Evolutionary conservation across 1,140 invertebrate species (phyloP).

Genomic region (Drosophila nikananu): DNA sequence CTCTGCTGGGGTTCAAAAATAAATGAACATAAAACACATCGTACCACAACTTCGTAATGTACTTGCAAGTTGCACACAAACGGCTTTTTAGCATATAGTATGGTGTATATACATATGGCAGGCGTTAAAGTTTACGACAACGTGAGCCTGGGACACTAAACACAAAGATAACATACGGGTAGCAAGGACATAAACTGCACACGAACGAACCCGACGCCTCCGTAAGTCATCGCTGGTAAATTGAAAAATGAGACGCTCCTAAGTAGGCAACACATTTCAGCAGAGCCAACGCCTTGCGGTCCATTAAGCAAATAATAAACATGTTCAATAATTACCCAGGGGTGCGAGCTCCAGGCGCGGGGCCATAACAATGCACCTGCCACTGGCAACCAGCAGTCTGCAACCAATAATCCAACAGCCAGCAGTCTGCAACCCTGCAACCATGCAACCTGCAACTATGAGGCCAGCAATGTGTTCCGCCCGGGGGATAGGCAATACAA

Average conservation of each 20-base stretch:
- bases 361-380: slow-evolving; percentile 54
- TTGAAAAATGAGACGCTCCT: slow-evolving; percentile 39
- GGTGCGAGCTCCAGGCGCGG: slow-evolving; percentile 30
- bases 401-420: neutral
- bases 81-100: slow-evolving; percentile 48
- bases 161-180: slow-evolving; percentile 33
- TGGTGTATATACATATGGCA: neutral
- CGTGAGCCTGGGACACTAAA: slow-evolving; percentile 41
- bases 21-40: slow-evolving; percentile 60
- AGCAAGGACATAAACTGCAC: slow-evolving; percentile 25
- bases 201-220: neutral
- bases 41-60: slow-evolving; percentile 38
- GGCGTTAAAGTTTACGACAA: slow-evolving; percentile 58
- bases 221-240: slow-evolving; percentile 27
- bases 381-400: slow-evolving; percentile 6
- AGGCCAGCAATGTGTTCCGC: slow-evolving; percentile 20
- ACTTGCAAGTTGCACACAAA: slow-evolving; percentile 26
- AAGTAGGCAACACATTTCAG: slow-evolving; percentile 38
- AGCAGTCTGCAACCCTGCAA: slow-evolving; percentile 4
- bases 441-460: slow-evolving; percentile 4
- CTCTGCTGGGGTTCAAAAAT: slow-evolving; percentile 29
- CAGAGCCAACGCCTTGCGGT: slow-evolving; percentile 36
- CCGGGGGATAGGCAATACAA: slow-evolving; percentile 43
- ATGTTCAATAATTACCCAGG: slow-evolving; percentile 58
- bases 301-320: slow-evolving; percentile 65